phyloP scores from a whole-genome alignment of 2,888 invertebrate species.

The Thyatira batis region DNA sequence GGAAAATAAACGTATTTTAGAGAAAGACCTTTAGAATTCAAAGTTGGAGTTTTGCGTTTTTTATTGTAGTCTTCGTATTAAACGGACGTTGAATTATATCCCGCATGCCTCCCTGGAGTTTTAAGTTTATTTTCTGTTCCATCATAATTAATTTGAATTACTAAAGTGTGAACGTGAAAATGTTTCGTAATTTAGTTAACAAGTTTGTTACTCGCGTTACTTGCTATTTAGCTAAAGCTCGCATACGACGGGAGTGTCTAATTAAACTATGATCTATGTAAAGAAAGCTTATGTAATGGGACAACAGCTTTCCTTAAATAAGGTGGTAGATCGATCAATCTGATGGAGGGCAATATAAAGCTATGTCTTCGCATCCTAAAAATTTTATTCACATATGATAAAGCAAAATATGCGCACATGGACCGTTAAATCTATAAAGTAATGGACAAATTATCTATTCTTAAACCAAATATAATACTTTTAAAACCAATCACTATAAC shows the following conservation, averaged over 20 bases:
- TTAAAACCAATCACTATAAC: constrained; percentile 23
- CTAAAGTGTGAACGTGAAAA: constrained; percentile 47
- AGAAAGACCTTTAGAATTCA: constrained; percentile 45
- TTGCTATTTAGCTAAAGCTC: constrained; percentile 49
- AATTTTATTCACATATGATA: too few species aligned
- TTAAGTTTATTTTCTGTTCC: constrained; percentile 39
- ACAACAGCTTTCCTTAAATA: constrained; percentile 7
- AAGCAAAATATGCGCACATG: too few species aligned
- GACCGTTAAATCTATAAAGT: too few species aligned
- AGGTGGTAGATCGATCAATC: too few species aligned
- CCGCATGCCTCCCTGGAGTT: constrained; percentile 12
- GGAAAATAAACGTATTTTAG: constrained; percentile 69
- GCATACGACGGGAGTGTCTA: constrained; percentile 37
- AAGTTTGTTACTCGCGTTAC: constrained; percentile 52
- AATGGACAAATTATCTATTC: too few species aligned
- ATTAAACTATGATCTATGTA: constrained; percentile 36
- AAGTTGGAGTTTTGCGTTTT: constrained; percentile 28
- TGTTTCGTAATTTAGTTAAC: constrained; percentile 57
- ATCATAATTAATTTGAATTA: constrained; percentile 53
- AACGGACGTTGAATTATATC: constrained; percentile 8
- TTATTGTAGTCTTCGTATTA: constrained; percentile 18
- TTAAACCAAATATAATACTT: too few species aligned
- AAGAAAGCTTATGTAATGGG: constrained; percentile 31
- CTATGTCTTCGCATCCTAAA: too few species aligned
- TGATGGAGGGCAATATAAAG: too few species aligned